phyloP scores from a whole-genome alignment of 2,797 vertebrate genomes.

The Sebastes miniatus region DNA sequence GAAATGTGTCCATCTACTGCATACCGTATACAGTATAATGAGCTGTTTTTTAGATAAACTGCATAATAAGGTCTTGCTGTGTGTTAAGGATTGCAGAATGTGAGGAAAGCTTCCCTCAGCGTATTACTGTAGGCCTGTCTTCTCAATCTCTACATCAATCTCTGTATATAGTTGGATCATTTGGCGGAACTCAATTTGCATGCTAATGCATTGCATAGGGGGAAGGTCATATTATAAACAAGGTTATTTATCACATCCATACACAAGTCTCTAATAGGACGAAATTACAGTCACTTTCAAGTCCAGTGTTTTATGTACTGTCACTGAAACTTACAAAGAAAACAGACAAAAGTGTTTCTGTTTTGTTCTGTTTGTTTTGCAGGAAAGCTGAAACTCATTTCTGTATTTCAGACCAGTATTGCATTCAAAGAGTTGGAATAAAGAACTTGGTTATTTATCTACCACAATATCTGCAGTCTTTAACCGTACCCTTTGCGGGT shows the following conservation, averaged over 20 bases:
- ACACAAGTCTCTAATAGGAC: slow-evolving; percentile 43
- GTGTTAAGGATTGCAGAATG: slow-evolving; percentile 9
- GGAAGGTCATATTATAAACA: slow-evolving; percentile 64
- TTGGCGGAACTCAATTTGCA: slow-evolving; percentile 70
- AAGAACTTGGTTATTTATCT: slow-evolving; percentile 32
- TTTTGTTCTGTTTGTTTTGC: neutral
- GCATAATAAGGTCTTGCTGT: slow-evolving; percentile 8
- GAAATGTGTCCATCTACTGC: neutral
- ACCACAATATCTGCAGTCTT: slow-evolving; percentile 25
- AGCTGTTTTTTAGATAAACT: neutral
- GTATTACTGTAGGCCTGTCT: slow-evolving; percentile 17
- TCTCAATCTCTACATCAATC: slow-evolving; percentile 31
- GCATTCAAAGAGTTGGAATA: slow-evolving; percentile 3
- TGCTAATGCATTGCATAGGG: slow-evolving; percentile 61
- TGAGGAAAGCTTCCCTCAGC: slow-evolving; percentile 15
- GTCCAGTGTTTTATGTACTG: neutral
- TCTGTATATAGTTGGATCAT: slow-evolving; percentile 42
- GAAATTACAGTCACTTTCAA: slow-evolving; percentile 23
- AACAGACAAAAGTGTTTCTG: neutral
- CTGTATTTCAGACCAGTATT: slow-evolving; percentile 6
- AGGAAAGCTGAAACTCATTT: neutral
- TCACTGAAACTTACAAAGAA: neutral
- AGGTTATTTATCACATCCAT: slow-evolving; percentile 64
- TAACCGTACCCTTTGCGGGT: slow-evolving; percentile 6
- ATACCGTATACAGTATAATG: neutral